Evolutionary conservation across 2,113 vertebrate species (phyloP), one percentile per base, ranked within the genome.

Genomic region (Bostrychus sinensis): DNA sequence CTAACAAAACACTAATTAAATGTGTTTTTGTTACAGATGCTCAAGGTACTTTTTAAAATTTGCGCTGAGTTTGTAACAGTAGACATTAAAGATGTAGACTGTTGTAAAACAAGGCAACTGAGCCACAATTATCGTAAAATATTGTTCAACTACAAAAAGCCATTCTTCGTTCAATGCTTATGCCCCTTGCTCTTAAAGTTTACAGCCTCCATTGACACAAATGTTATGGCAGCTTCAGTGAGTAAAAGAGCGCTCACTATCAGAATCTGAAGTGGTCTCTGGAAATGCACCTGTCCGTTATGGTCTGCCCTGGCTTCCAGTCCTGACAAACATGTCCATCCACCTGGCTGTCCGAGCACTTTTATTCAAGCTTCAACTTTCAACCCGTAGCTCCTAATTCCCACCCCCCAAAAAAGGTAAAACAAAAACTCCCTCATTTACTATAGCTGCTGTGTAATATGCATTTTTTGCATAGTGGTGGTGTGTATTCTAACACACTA

Each of bases 271-370:
- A 48, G 45, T 48, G n/a, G 20, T 20, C 19, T 46, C 8, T 46
- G 43, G 9, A 17, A 14, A 22, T 12, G 12, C 7, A 25, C 48
- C 37, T 39, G 37, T 51, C 25, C 5, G 23, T 26, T 48, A 25
- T 30, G 7, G 23, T 28, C 26, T 51, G 48, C 14, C 16, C 25
- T 51, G 48, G 25, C 14, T n/a, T 32, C 23, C 48, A 51, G 48
- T 30, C 16, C 25, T 51, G 48, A 51, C 45, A 48, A 25, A 48
- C 48, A 17, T 51, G 48, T 51, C 46, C 48, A 51, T 28, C 25
- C 28, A 10, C 26, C 26, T 51, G 48, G 30, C 48, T 28, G 25
- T 9, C 25, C 25, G 28, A 28, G 14, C 23, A n/a, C 8, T 51
- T 51, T 50, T 13, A 50, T n/a, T 23, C 25, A 17, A n/a, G 16